These are phyloP conservation scores for Pangasius macronema DNA, from an alignment of 2,797 vertebrate species.

Conservation along the genomic window DNA sequence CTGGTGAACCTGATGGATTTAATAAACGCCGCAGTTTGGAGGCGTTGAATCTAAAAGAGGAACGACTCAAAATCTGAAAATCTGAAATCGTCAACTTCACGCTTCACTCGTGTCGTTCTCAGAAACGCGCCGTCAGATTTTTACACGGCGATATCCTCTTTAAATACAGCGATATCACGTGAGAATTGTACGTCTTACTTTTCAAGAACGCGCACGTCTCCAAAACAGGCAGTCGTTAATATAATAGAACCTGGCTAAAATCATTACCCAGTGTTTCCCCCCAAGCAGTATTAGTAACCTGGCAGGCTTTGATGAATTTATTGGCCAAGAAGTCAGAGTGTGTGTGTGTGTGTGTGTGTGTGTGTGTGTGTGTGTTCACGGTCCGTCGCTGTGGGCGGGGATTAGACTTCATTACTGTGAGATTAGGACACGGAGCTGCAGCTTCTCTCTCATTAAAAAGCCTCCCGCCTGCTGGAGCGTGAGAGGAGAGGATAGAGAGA, in stretches of 20 bases:
- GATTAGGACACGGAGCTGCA: slow-evolving; percentile 17
- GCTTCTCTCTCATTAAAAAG: slow-evolving; percentile 36
- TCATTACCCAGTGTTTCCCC: background rate
- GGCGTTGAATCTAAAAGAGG: background rate
- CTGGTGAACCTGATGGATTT: slow-evolving; percentile 26
- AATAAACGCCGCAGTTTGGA: slow-evolving; percentile 33
- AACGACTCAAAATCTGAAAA: background rate
- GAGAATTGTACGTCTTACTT: background rate
- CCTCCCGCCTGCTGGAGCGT: slow-evolving; percentile 8
- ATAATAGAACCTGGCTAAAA: background rate
- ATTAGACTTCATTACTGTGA: slow-evolving; percentile 35
- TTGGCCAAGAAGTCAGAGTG: background rate
- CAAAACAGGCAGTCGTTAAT: background rate
- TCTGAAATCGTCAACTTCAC: background rate
- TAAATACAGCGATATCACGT: no score
- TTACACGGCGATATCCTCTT: no score
- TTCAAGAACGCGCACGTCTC: background rate
- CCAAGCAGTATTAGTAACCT: background rate
- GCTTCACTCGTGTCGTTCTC: background rate
- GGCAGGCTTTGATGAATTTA: background rate
- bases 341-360: slow-evolving; percentile 20
- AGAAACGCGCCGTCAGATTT: background rate
- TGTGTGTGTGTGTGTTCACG: background rate
- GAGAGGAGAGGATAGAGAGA: slow-evolving; percentile 18
- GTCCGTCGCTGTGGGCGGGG: slow-evolving; percentile 13